Base-by-base conservation (phyloP, 1,140 invertebrate species). In the Platyura marginata region DNA sequence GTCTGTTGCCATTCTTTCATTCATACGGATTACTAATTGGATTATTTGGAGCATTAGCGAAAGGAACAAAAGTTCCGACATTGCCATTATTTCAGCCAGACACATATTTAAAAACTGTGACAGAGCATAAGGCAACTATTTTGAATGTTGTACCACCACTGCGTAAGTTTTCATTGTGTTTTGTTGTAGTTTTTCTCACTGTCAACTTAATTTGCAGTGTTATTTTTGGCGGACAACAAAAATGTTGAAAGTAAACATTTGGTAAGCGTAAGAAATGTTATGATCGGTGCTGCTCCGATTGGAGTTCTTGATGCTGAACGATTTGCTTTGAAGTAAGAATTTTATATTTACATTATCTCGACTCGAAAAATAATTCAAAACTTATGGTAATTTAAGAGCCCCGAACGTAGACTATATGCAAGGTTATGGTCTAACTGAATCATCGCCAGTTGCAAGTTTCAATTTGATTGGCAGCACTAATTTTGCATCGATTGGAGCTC, bases 1-100 rank as follows among this genome's bases (percentile, higher is more conserved):
- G 56, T 1, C 62, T 91, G 3, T 56, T 94, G 34, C 90, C 89
- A 6, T 75, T 88, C 54, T 93, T 80, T 49, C 90, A 95, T 53
- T 81, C 81, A 43, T 93, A 83, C 54, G 88, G 86, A 0, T 65
- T 90, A 40, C 68, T 63, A 8, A 50, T 64, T 2, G 46, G 71
- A 1, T 59, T 73, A 49, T 44, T 79, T 0, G 61, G 69, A 41
- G 68, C 67, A 46, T 47, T 90, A 25, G 50, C 63, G 0, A 51
- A 57, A 15, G 87, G 87, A 0, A 50, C 62, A 1, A 77, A 77
- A 51, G 42, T 84, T 22, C 62, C 88, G n/a, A 13, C 25, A 8
- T 13, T 29, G 6, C 25, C 25, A 13, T 8, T 8, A 29, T 29
- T 29, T 13, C 6, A 29, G 25, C 75, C 79, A 0, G 69, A 79